Percentiles rank a stretch among this genome's conserved stretches.
phyloP scores from a whole-genome alignment of 2,888 invertebrate genomes.

The Archips xylosteana region DNA sequence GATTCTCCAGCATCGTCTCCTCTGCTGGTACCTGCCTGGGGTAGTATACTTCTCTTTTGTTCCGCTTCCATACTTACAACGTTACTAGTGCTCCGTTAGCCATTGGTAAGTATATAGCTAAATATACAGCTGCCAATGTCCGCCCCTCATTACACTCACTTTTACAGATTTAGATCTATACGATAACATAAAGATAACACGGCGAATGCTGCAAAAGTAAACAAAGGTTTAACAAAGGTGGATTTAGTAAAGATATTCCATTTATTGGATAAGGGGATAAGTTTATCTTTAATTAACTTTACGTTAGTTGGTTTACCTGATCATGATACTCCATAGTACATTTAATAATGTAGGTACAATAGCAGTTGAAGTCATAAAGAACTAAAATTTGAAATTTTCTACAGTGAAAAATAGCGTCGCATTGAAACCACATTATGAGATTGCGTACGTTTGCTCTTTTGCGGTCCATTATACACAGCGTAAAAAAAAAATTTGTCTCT shows the following conservation, averaged over 20 bases:
- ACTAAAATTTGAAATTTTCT: background rate
- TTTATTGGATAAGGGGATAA: background rate
- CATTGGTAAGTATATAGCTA: too few relatives aligned
- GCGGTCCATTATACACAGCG: background rate
- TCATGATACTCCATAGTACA: background rate
- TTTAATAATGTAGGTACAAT: background rate
- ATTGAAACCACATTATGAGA: background rate
- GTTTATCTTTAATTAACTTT: background rate
- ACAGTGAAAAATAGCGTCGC: background rate
- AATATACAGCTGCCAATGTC: too few relatives aligned
- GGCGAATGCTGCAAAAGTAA: background rate
- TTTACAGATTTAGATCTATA: background rate
- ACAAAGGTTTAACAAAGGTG: background rate
- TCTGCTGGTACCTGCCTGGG: too few relatives aligned
- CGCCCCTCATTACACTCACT: too few relatives aligned
- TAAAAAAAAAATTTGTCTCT: too few relatives aligned
- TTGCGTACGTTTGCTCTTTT: background rate
- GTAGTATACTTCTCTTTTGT: too few relatives aligned
- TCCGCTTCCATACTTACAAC: too few relatives aligned
- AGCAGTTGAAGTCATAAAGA: background rate
- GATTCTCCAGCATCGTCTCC: too few relatives aligned
- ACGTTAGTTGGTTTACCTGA: background rate
- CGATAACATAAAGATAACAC: background rate
- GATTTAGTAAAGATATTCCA: background rate
- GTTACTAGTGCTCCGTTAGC: too few relatives aligned